Evolutionary conservation across 2,797 vertebrate genomes (phyloP).

Genomic region (Hypotaenidia philippensis): DNA sequence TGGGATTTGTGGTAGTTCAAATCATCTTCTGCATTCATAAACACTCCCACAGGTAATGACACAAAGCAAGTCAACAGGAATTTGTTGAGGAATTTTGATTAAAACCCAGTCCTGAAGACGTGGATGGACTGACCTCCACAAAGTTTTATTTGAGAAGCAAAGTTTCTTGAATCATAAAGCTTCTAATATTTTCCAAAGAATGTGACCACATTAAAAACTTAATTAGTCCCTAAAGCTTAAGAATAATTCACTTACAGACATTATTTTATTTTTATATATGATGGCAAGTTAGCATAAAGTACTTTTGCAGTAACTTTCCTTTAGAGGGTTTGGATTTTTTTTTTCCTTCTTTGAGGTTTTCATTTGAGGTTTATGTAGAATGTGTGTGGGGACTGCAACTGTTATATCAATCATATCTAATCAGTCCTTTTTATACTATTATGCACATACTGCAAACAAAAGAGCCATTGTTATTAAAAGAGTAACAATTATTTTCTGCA

Average conservation of each 20-base stretch:
- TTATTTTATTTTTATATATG: constrained; percentile 61
- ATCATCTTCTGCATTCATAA: constrained; percentile 48
- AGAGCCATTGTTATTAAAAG: constrained; percentile 1
- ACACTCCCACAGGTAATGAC: constrained; percentile 54
- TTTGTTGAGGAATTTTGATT: constrained; percentile 65
- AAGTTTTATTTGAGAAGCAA: constrained; percentile 62
- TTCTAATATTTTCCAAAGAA: constrained; percentile 72
- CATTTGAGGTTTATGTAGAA: constrained; percentile 58
- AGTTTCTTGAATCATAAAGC: constrained; percentile 35
- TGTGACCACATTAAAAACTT: constrained; percentile 63
- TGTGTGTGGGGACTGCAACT: neutral
- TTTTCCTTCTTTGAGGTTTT: constrained; percentile 52
- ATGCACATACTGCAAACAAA: constrained; percentile 20
- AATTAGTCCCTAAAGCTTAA: constrained; percentile 66
- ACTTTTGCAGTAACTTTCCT: constrained; percentile 64
- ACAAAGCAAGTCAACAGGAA: constrained; percentile 37
- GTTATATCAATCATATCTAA: constrained; percentile 53
- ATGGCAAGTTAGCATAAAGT: constrained; percentile 48
- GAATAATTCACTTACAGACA: constrained; percentile 23
- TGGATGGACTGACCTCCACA: constrained; percentile 6
- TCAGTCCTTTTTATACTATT: constrained; percentile 18
- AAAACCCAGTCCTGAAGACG: constrained; percentile 25
- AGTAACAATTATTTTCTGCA: neutral
- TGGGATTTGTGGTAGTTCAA: constrained; percentile 46
- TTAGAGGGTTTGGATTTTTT: neutral